Evolutionary conservation across 2,888 invertebrate species (phyloP).

Genomic region (Eustalomyia histrio): DNA sequence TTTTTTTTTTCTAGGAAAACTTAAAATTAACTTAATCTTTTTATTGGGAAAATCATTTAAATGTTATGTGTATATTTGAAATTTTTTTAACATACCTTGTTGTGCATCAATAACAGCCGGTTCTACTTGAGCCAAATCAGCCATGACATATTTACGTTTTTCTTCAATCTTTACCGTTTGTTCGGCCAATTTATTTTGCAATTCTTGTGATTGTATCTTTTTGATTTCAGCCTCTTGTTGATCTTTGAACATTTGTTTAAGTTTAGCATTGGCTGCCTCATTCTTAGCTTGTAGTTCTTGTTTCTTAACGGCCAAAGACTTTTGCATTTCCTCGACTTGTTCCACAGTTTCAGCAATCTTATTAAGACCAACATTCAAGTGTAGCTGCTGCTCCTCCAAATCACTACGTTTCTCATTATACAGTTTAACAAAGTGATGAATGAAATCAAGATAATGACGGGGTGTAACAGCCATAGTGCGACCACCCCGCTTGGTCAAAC

Average conservation of each 20-base stretch:
- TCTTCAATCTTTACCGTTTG: constrained; percentile 96
- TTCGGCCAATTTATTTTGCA: constrained; percentile 90
- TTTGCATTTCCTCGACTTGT: constrained; percentile 99
- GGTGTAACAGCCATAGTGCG: constrained; percentile 99
- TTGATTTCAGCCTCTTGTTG: constrained; percentile 99
- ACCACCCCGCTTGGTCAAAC: constrained; percentile 94
- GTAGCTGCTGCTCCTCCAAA: constrained; percentile 98
- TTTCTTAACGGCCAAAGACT: constrained; percentile 97
- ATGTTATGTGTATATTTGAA: constrained; percentile 23
- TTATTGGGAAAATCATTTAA: constrained; percentile 37
- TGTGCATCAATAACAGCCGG: constrained; percentile 99
- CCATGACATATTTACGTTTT: constrained; percentile 96
- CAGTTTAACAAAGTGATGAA: constrained; percentile 98
- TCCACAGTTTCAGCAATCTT: constrained; percentile 99
- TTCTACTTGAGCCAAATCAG: constrained; percentile 97
- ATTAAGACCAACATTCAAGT: constrained; percentile 98
- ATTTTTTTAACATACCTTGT: constrained; percentile 84
- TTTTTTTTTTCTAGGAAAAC: constrained; percentile 23
- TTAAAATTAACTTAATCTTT: constrained; percentile 59
- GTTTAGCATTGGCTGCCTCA: constrained; percentile 98
- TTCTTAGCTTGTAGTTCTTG: constrained; percentile 97
- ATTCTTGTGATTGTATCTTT: constrained; percentile 98
- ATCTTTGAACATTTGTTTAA: constrained; percentile 99
- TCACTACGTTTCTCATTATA: constrained; percentile 99
- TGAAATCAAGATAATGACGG: constrained; percentile 98